Conservation (phyloP, 2,888 invertebrate genomes). For the Aproaerema taeniolella region DNA sequence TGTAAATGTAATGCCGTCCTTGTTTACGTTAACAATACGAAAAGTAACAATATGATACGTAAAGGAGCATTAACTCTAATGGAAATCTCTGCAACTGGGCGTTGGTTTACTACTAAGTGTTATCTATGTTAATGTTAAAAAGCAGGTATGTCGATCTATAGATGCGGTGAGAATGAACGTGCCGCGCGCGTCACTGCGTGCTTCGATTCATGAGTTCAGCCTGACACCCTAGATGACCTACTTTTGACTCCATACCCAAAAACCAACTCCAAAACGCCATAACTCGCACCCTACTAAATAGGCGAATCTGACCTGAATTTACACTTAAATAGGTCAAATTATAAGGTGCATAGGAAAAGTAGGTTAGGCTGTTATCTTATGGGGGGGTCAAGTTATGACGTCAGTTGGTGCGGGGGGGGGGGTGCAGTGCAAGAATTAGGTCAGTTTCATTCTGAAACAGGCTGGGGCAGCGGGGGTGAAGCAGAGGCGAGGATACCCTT, state of each 20-base stretch:
- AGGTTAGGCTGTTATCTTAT: constrained; percentile 11
- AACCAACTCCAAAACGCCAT: constrained; percentile 26
- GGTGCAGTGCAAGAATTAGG: constrained; percentile 73
- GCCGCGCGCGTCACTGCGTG: constrained; percentile 56
- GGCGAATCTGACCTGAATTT: neutral
- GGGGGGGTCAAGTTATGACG: constrained; percentile 59
- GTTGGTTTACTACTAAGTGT: too few relatives aligned
- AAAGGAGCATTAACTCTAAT: too few relatives aligned
- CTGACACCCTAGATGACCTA: constrained; percentile 82
- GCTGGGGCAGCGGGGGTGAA: constrained; percentile 42
- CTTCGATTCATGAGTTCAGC: constrained; percentile 78
- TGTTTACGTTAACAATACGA: too few relatives aligned
- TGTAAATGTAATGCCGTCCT: too few relatives aligned
- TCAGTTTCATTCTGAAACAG: constrained; percentile 83
- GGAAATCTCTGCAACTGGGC: too few relatives aligned
- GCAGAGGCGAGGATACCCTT: constrained; percentile 32
- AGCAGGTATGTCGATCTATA: too few relatives aligned
- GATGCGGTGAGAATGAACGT: constrained; percentile 66
- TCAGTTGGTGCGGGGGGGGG: constrained; percentile 71
- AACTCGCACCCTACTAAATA: constrained; percentile 28
- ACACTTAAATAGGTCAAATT: neutral
- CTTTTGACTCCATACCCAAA: constrained; percentile 66
- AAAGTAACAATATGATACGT: too few relatives aligned
- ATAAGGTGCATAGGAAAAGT: constrained; percentile 1
- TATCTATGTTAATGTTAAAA: too few relatives aligned